Evolutionary conservation across 2,113 vertebrate species (phyloP), one percentile per base, ranked within the genome.

Genomic region (Amphiprion percula): DNA sequence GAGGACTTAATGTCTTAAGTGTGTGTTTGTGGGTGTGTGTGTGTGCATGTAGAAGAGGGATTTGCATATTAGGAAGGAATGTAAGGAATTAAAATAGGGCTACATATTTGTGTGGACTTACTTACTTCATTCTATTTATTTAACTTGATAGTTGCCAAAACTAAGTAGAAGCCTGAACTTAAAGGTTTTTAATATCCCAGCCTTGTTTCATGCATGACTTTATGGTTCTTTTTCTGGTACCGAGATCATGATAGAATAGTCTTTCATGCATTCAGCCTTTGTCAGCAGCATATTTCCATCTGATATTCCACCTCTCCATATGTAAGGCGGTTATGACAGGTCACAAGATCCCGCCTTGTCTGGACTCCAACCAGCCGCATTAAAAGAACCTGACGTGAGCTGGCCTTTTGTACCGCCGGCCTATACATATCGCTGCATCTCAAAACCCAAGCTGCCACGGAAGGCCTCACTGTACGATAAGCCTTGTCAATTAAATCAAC

Each of bases 401-500:
- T 8, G 86, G 74, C 92, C 93, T 90, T 87, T 77, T 90, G 93
- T 94, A 88, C 92, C 77, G 78, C 67, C 1, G 58, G 65, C 55
- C 75, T 82, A 87, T 68, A 80, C 86, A 89, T 68, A 94, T 94
- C 87, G 59, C 89, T 77, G 89, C 91, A 95, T 96, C 95, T 95
- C 93, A 91, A 95, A 89, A 87, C 88, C 94, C 91, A 88, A 92
- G 90, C 94, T 93, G 94, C 94, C 63, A 77, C 93, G 90, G 93
- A 94, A 94, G 93, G 91, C 90, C 93, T 90, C 89, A 86, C 95
- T 93, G 91, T 94, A 92, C 95, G 94, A 96, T 93, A 94, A 94
- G 94, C 94, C 93, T 94, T 95, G 96, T 97, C 96, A 97, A 92
- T 97, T 96, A 97, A 96, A 97, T 97, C 96, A 97, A 97, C 96